Base-by-base conservation (phyloP, 1,140 invertebrate species). In the Euborellia annulipes region DNA sequence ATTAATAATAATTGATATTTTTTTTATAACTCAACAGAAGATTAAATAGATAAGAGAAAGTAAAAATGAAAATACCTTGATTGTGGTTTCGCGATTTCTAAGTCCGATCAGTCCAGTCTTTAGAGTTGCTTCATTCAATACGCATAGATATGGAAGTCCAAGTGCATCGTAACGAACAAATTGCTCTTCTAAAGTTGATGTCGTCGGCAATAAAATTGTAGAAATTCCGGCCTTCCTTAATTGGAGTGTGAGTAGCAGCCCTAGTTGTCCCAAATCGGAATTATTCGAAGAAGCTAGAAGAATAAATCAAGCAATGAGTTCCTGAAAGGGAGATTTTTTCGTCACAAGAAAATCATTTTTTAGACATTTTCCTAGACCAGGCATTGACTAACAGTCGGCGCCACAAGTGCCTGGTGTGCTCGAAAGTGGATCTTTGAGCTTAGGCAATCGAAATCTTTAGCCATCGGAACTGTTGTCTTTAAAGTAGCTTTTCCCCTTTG, bases 21-120 rank as follows among this genome's bases (percentile, higher is more conserved):
- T 41, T 43, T 41, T 44, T 41, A 36, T 39, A 43, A 39, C 45
- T 30, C 20, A 40, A 49, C 4, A 27, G 11, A 27, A 27, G 23
- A 27, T 27, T 27, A 4, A 6, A 27, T 27, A 6, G 11, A 30
- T 32, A 17, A 41, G 8, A n/a, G n/a, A n/a, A n/a, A n/a, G n/a
- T n/a, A n/a, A n/a, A n/a, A n/a, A n/a, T n/a, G n/a, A 8, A 37
- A 23, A 37, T 57, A 68, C 71, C 59, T 70, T 65, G 22, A 85
- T 62, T 46, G 78, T 81, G 3, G 84, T 87, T 54, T 80, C 79
- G 50, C 83, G 70, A 56, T 70, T 82, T 27, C 78, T 65, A 47
- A 90, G 59, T 51, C 70, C 62, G 46, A 79, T 61, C 47, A 87
- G 70, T n/a, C 85, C 85, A 64, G 70, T 75, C 51, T 71, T 69